Conservation (phyloP, 2,113 vertebrate species). For the Stictonetta naevosa region DNA sequence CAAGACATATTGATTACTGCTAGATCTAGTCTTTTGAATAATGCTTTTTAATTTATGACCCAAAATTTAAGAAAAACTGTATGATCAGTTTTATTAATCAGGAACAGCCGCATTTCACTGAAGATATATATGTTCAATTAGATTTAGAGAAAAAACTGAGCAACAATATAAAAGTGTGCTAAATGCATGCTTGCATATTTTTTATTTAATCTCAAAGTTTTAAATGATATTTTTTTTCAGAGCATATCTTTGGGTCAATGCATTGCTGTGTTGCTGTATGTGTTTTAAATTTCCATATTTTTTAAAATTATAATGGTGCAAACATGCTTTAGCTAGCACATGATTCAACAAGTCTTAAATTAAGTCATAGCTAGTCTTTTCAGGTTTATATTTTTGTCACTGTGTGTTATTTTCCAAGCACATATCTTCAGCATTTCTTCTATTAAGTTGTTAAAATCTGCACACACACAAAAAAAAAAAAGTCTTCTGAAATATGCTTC, state of each 20-base stretch:
- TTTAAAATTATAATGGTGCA: background rate
- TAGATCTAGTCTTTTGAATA: background rate
- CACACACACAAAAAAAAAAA: background rate
- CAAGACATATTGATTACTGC: background rate
- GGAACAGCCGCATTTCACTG: background rate
- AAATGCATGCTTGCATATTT: background rate
- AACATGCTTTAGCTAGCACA: background rate
- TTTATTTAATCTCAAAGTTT: background rate
- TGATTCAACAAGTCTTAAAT: background rate
- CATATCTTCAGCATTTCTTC: background rate
- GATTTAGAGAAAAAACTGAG: background rate
- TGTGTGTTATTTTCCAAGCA: background rate
- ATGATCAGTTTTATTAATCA: background rate
- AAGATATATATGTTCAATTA: background rate
- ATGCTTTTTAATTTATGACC: background rate
- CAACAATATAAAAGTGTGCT: background rate
- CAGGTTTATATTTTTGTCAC: conserved; percentile 24
- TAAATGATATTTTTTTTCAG: background rate
- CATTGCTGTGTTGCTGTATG: background rate
- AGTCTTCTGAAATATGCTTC: background rate
- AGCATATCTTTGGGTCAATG: background rate
- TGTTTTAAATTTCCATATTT: background rate
- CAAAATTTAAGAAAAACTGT: background rate
- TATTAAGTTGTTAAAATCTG: background rate
- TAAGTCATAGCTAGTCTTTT: background rate